Evolutionary conservation across 2,888 invertebrate genomes (phyloP).

Genomic region (Choreutis nemorana): DNA sequence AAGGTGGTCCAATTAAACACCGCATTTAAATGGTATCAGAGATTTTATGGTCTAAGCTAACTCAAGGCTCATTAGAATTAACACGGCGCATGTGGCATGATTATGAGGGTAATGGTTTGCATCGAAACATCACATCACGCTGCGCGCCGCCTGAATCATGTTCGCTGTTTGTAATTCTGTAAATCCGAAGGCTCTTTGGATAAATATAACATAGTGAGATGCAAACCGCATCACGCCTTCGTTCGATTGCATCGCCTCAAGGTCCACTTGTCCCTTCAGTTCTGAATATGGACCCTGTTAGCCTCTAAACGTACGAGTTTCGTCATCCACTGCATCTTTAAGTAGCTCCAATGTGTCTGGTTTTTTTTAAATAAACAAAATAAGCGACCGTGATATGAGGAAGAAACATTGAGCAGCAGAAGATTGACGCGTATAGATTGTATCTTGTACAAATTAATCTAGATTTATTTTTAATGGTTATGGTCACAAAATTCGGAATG

Average conservation of each 20-base stretch:
- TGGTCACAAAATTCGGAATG: too few species aligned
- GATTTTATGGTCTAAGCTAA: too few species aligned
- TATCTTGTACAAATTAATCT: too few species aligned
- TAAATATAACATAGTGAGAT: constrained; percentile 14
- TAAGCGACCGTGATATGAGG: constrained; percentile 23
- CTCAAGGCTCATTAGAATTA: too few species aligned
- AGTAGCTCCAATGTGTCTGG: constrained; percentile 15
- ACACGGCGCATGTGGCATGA: constrained; percentile 18
- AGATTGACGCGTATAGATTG: too few species aligned
- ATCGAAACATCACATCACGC: constrained; percentile 28
- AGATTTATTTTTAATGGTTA: too few species aligned
- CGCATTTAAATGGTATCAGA: constrained; percentile 15
- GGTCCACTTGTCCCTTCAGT: constrained; percentile 43
- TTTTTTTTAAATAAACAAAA: constrained; percentile 18
- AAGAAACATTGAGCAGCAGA: too few species aligned
- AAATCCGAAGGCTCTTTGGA: constrained; percentile 29
- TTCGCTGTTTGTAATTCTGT: constrained; percentile 28
- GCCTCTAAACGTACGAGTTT: constrained; percentile 39
- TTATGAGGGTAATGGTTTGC: too few species aligned
- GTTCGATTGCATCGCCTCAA: constrained; percentile 32
- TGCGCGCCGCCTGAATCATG: constrained; percentile 25
- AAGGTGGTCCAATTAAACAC: constrained; percentile 19
- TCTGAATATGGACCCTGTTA: constrained; percentile 38
- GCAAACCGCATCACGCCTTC: constrained; percentile 30
- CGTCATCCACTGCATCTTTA: constrained; percentile 16